These are phyloP conservation scores for Eristalinus sepulchralis DNA, from an alignment of 2,888 invertebrate genomes.

Conservation along the genomic window DNA sequence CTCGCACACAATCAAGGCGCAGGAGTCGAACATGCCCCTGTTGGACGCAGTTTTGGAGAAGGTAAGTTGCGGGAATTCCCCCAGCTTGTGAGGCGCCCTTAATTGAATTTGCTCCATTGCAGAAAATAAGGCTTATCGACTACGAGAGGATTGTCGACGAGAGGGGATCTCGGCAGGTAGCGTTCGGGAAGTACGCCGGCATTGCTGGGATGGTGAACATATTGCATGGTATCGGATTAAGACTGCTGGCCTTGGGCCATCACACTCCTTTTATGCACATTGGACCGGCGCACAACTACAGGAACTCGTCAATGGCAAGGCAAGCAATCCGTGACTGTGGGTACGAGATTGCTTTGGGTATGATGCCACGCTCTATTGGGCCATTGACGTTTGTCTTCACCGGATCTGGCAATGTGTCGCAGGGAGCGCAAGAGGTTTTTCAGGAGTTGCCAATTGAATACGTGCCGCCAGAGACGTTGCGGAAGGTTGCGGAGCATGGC, in stretches of 20 bases:
- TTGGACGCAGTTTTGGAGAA: constrained; percentile 97
- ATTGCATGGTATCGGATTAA: constrained; percentile 96
- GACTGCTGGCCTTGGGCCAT: constrained; percentile 95
- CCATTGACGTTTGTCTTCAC: constrained; percentile 99
- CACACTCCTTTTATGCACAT: constrained; percentile 99
- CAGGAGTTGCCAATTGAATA: constrained; percentile 98
- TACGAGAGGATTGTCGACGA: constrained; percentile 97
- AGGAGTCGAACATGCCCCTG: constrained; percentile 98
- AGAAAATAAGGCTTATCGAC: constrained; percentile 96
- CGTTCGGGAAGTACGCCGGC: constrained; percentile 99
- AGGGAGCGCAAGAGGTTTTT: constrained; percentile 95
- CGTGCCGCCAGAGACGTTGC: constrained; percentile 95
- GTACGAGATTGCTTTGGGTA: constrained; percentile 96
- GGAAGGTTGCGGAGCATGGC: constrained; percentile 98
- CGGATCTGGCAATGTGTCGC: constrained; percentile 98
- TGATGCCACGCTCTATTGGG: constrained; percentile 99
- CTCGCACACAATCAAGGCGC: constrained; percentile 99
- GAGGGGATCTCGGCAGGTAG: constrained; percentile 94
- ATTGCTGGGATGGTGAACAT: constrained; percentile 99
- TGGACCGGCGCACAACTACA: constrained; percentile 98
- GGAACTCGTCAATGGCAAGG: constrained; percentile 98
- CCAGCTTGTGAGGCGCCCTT: not conserved
- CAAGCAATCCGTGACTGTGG: constrained; percentile 99
- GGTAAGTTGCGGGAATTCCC: constrained; percentile 70
- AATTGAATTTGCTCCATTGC: constrained; percentile 41